Evolutionary conservation across 2,797 vertebrate genomes (phyloP), one percentile per base, ranked within the genome.

Genomic region (Sphenopsis melanotis): DNA sequence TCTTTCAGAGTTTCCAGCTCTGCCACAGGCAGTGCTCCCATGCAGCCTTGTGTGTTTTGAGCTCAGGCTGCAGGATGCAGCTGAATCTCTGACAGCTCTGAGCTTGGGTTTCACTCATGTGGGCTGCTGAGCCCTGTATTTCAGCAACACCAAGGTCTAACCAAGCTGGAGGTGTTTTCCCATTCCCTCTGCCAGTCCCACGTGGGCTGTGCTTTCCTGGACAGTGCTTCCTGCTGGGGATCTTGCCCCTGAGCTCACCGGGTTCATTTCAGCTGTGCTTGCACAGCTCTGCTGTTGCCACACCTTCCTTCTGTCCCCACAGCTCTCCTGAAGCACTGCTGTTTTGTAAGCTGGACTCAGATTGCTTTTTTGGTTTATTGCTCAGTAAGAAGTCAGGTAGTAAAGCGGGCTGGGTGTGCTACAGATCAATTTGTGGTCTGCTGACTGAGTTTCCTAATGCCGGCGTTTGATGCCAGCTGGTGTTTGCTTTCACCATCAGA

Each of bases 401-500:
- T 24, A 2, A n/a, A 75, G 49, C 11, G n/a, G 50, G 29, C 55
- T 87, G 74, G 59, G 53, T 50, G 80, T 76, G 70, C 92, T 76
- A 3, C 29, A 42, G 37, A 90, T 78, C 77, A 27, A 0, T 84
- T 61, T 76, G 91, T 96, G 90, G 46, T 47, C 63, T 93, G 83
- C 63, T 82, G 86, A 72, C 69, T 89, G 86, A 30, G 50, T 89
- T 65, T 94, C 89, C 75, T 79, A 41, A 83, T 47, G 46, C 29
- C 0, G 0, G 36, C 3, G 55, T 72, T 52, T 34, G 42, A 13
- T 87, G 89, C 74, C 90, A 93, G 3, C 78, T 69, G 70, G 39
- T 76, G 70, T 82, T 94, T 37, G 78, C 83, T 92, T 92, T 96
- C 81, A 65, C 74, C 70, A 21, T 30, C 36, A 8, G 77, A 76